phyloP scores from a whole-genome alignment of 2,888 invertebrate genomes.

The Hyposoter dolosus region DNA sequence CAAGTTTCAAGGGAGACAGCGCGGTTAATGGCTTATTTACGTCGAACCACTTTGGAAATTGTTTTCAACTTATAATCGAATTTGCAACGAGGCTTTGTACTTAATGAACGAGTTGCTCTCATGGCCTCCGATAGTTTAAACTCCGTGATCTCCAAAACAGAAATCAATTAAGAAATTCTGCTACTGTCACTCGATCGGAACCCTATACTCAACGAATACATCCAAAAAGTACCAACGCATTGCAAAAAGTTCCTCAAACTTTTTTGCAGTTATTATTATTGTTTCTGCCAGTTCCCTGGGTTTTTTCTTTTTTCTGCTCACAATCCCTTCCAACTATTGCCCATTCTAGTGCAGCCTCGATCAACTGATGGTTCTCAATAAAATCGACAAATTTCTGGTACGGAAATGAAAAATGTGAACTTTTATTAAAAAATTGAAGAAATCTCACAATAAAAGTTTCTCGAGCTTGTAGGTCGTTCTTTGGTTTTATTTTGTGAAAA shows the following conservation, averaged over 20 bases:
- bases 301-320: too few relatives aligned
- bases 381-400: too few relatives aligned
- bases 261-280: not conserved
- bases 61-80: conserved; percentile 65
- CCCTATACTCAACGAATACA: not conserved
- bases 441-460: too few relatives aligned
- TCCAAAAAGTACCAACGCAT: too few relatives aligned
- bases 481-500: too few relatives aligned
- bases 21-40: conserved; percentile 22
- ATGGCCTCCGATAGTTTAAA: not conserved
- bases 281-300: too few relatives aligned
- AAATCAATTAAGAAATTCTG: not conserved
- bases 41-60: conserved; percentile 57
- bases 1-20: not conserved
- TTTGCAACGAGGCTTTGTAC: conserved; percentile 54
- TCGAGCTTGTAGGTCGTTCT: too few relatives aligned
- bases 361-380: too few relatives aligned
- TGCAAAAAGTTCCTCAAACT: not conserved
- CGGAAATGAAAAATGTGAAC: too few relatives aligned
- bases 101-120: not conserved
- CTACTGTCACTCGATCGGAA: not conserved
- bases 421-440: too few relatives aligned
- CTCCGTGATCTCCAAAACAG: not conserved
- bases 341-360: too few relatives aligned
- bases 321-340: too few relatives aligned